Percentiles rank a stretch among this genome's conserved stretches.
Conservation (phyloP, 2,888 invertebrate genomes). For the Macrostomum cliftonense region DNA sequence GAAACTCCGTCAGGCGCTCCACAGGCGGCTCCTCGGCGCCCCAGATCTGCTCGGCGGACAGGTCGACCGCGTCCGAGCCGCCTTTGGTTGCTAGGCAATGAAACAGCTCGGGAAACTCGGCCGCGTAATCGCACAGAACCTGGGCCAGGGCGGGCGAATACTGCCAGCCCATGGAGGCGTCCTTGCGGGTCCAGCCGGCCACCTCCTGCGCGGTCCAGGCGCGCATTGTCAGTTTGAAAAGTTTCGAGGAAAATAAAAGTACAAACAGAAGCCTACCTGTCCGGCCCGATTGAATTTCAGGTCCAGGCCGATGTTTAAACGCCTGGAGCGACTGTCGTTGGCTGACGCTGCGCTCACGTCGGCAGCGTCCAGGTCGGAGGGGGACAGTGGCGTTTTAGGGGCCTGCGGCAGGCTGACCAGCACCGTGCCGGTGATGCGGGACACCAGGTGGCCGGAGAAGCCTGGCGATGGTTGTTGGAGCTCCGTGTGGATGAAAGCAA, state of each 20-base stretch:
- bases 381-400: too few species aligned
- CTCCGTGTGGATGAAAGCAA: too few species aligned
- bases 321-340: constrained; percentile 15
- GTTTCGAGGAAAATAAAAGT: background rate
- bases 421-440: constrained; percentile 67
- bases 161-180: constrained; percentile 47
- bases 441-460: constrained; percentile 46
- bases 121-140: constrained; percentile 52
- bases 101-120: constrained; percentile 54
- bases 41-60: constrained; percentile 30
- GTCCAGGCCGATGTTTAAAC: constrained; percentile 66
- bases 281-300: constrained; percentile 54
- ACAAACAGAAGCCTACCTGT: background rate
- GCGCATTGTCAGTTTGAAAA: background rate
- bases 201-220: constrained; percentile 37
- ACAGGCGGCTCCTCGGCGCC: constrained; percentile 9
- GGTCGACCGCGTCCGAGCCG: constrained; percentile 20
- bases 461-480: too few species aligned
- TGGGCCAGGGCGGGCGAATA: constrained; percentile 58
- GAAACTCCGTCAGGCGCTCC: constrained; percentile 45
- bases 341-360: constrained; percentile 9
- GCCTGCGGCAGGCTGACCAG: constrained; percentile 40
- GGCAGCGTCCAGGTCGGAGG: constrained; percentile 13
- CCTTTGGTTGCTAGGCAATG: constrained; percentile 41
- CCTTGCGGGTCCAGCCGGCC: constrained; percentile 58